Conservation (phyloP, 1,140 invertebrate genomes). For the Camponotus vicinus region DNA sequence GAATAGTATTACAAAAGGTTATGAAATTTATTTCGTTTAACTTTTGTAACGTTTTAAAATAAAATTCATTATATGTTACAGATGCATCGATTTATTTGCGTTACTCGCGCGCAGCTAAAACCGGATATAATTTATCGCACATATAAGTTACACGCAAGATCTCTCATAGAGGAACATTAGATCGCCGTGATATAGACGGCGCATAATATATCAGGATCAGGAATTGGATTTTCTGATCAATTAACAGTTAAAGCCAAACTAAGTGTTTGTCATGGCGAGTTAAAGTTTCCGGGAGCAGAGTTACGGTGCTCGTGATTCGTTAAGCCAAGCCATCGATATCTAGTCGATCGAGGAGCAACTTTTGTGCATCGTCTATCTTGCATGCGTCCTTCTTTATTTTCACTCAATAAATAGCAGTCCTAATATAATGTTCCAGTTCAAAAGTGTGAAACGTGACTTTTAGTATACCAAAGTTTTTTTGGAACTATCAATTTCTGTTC, state of each 20-base stretch:
- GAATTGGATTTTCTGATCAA: constrained; percentile 81
- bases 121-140: constrained; percentile 43
- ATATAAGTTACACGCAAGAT: constrained; percentile 58
- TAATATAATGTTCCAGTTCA: neutral
- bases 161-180: constrained; percentile 71
- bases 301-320: constrained; percentile 76
- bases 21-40: constrained; percentile 32
- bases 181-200: constrained; percentile 67
- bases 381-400: constrained; percentile 10
- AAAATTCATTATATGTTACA: neutral
- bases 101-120: constrained; percentile 34
- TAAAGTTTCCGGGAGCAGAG: constrained; percentile 75
- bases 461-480: neutral
- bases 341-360: neutral
- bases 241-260: constrained; percentile 82
- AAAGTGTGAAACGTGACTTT: neutral
- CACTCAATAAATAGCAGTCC: constrained; percentile 11
- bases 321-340: constrained; percentile 79
- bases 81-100: constrained; percentile 42
- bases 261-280: constrained; percentile 80
- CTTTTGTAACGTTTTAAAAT: neutral
- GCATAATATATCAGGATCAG: constrained; percentile 80
- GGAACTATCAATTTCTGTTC: neutral
- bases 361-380: constrained; percentile 14
- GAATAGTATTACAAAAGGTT: neutral